These are phyloP conservation scores for Mionectes macconnelli DNA, from an alignment of 2,113 vertebrate genomes.

Conservation along the genomic window DNA sequence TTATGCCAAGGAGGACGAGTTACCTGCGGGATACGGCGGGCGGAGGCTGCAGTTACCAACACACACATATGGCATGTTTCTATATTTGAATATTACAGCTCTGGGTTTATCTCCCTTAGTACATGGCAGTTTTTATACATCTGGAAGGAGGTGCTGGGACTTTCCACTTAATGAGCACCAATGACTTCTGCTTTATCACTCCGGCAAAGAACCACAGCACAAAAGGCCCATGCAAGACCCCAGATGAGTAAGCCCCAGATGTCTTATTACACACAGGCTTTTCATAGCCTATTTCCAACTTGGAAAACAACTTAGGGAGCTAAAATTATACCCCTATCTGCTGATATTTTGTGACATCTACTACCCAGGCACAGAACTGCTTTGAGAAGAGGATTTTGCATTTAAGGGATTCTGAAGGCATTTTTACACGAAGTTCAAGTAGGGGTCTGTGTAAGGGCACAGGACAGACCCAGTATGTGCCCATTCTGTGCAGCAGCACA, in stretches of 20 bases:
- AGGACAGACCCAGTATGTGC: not conserved
- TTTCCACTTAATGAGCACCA: not conserved
- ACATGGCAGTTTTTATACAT: not conserved
- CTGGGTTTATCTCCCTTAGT: not conserved
- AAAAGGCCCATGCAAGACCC: not conserved
- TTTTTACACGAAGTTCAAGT: not conserved
- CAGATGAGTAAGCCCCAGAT: conserved; percentile 27
- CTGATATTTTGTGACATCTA: not conserved
- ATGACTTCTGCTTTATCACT: not conserved
- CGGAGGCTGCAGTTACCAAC: not conserved
- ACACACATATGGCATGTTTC: not conserved
- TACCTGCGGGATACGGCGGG: conserved; percentile 7
- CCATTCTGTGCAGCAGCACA: not conserved
- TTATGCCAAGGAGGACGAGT: not conserved
- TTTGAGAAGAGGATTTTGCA: not conserved
- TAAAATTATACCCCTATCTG: conserved; percentile 15
- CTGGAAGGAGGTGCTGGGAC: not conserved
- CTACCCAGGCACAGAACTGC: not conserved
- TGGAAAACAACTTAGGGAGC: not conserved
- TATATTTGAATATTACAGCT: not conserved
- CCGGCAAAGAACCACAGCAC: not conserved
- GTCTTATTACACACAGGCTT: conserved; percentile 3
- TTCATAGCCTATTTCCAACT: not conserved
- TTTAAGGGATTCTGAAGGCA: not conserved
- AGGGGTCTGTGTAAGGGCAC: not conserved